Base-by-base conservation (phyloP, 2,888 invertebrate species). In the Platycheirus albimanus region DNA sequence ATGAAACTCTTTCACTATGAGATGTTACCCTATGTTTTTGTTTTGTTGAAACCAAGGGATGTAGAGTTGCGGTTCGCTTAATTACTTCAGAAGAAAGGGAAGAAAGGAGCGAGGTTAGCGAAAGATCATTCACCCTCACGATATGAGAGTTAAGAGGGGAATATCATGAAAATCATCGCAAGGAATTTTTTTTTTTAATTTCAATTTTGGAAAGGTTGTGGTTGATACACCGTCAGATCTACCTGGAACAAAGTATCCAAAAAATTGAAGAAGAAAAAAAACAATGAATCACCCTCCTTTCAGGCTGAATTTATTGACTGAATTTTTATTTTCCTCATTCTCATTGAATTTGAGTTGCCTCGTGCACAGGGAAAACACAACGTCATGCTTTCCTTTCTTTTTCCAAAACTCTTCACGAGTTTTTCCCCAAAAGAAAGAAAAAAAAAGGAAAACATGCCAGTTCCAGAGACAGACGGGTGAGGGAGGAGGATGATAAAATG, bases 21-120 rank as follows among this genome's bases (percentile, higher is more conserved):
- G 24, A 33, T 30, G 20, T 33, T 45, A 51, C 51, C 43, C 71
- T 45, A 13, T 49, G 6, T 52, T 20, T n/a, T n/a, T n/a, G n/a
- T 19, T 49, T 3, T 43, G 10, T 41, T 43, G 5, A 17, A 71
- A 45, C 41, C 47, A 49, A 33, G 36, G 45, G 67, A 43, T 52
- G 72, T 11, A 41, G 47, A 30, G 47, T 38, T 67, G 72, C 54
- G 66, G 78, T 74, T 74, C 52, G 66, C 64, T 79, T 79, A 79
- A 79, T 78, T 78, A 78, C 72, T 66, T 49, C 33, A 28, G 45
- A 67, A 66, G 72, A 74, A 67, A 49, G 38, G 56, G 45, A 67
- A 66, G 72, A 74, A 67, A 49, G 38, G 56, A 28, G 38, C 43
- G 43, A 41, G 56, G n/a, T 43, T 10, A 54, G 30, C 19, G 38